Base-by-base conservation (phyloP, 2,888 invertebrate species). In the Eucriotettix oculatus region DNA sequence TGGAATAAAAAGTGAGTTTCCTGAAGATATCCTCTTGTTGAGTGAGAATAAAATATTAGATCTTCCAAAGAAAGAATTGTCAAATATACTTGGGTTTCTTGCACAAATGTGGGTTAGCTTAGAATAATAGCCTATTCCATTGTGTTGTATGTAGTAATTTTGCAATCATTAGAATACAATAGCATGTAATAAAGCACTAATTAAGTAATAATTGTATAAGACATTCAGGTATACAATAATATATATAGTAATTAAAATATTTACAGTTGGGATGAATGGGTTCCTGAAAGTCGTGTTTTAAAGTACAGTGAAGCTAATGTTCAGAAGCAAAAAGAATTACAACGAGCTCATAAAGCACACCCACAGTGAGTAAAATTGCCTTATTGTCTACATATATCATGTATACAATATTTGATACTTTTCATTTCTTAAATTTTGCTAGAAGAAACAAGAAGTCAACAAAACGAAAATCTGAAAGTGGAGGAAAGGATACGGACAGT, bases 1-100 rank as follows among this genome's bases (percentile, higher is more conserved):
- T 97, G 97, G 97, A 97, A 94, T 72, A 97, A 96, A 78, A 96
- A 92, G 93, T 95, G 79, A 76, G 80, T 48, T 16, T 10, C 42
- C 48, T 57, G 7, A 42, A 42, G 55, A 52, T 56, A 52, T 41
- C n/a, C 57, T 16, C 54, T 42, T 43, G n/a, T 52, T 59, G 40
- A 10, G 12, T 17, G 54, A 48, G 29, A 29, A 29, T 29, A 29
- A 58, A 42, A 57, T 60, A n/a, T 40, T 12, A 57, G 29, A 29
- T 54, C 43, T 57, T 42, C 44, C 16, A 40, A 11, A 40, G 16
- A 42, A 10, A 29, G 12, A 29, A 29, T 7, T 29, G 2, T 29
- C 29, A 29, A 5, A 29, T 5, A 29, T 29, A 29, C 7, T 5
- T 29, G 7, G 29, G 29, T 29, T 29, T 5, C 29, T 5, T 29